phyloP scores from a whole-genome alignment of 2,888 invertebrate genomes.

The Dilophus febrilis region DNA sequence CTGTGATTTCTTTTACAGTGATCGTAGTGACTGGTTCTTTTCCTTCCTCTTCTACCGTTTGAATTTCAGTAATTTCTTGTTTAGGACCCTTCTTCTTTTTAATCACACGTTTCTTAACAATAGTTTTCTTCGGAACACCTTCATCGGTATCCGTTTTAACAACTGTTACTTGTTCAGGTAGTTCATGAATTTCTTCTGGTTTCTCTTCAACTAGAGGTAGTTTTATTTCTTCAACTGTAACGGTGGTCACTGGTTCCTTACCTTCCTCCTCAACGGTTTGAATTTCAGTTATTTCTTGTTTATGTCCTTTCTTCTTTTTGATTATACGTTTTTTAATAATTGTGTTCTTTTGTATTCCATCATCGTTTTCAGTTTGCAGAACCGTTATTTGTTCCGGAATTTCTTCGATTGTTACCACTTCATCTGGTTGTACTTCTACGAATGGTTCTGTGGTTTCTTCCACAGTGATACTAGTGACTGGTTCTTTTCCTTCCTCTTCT shows the following conservation, averaged over 20 bases:
- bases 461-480: constrained; percentile 21
- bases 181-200: constrained; percentile 17
- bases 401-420: constrained; percentile 12
- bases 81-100: constrained; percentile 19
- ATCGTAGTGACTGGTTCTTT: constrained; percentile 21
- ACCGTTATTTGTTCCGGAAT: constrained; percentile 14
- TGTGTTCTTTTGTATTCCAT: constrained; percentile 21
- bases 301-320: constrained; percentile 16
- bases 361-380: constrained; percentile 14
- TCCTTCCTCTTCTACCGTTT: constrained; percentile 19
- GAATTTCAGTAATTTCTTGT: constrained; percentile 23
- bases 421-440: constrained; percentile 15
- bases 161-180: constrained; percentile 18
- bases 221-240: constrained; percentile 15
- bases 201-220: constrained; percentile 8
- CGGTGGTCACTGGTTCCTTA: constrained; percentile 21
- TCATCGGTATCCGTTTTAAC: constrained; percentile 19
- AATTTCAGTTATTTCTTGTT: constrained; percentile 23
- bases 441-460: constrained; percentile 14
- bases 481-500: constrained; percentile 28
- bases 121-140: constrained; percentile 22
- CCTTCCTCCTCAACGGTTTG: constrained; percentile 18
- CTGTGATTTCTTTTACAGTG: constrained; percentile 18
- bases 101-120: constrained; percentile 21
- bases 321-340: constrained; percentile 16